Evolutionary conservation across 2,113 vertebrate genomes (phyloP).

Genomic region (Dinomys branickii): DNA sequence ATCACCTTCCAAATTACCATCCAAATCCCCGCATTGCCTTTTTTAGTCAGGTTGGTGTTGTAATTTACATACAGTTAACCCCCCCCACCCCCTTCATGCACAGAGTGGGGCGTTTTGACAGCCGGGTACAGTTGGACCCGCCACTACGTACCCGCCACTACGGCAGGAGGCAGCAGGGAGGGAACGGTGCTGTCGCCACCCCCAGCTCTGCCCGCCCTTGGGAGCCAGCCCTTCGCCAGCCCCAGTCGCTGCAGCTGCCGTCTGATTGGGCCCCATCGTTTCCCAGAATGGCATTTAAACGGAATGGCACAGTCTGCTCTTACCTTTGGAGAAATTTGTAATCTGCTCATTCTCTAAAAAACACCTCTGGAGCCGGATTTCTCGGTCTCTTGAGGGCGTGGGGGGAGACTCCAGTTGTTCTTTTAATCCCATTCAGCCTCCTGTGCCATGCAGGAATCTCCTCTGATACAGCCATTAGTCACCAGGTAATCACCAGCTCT

Average conservation of each 20-base stretch:
- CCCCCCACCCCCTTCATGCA: neutral
- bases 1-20: neutral
- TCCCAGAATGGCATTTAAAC: neutral
- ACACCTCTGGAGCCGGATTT: neutral
- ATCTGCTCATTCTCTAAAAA: neutral
- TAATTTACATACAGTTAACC: neutral
- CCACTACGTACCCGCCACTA: neutral
- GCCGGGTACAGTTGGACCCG: no score
- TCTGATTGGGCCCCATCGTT: neutral
- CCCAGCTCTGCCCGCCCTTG: neutral
- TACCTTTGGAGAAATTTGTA: neutral
- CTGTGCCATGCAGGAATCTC: neutral
- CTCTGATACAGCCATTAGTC: fast-evolving
- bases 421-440: neutral
- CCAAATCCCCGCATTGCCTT: neutral
- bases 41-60: neutral
- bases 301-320: neutral
- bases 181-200: neutral
- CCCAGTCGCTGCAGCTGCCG: neutral
- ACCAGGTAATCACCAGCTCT: conserved; percentile 11
- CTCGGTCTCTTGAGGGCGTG: neutral
- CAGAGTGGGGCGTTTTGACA: neutral
- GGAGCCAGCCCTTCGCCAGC: neutral
- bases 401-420: neutral
- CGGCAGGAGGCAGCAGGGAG: no score